Evolutionary conservation across 2,113 vertebrate species (phyloP), one percentile per base, ranked within the genome.

Genomic region (Laterallus jamaicensis): DNA sequence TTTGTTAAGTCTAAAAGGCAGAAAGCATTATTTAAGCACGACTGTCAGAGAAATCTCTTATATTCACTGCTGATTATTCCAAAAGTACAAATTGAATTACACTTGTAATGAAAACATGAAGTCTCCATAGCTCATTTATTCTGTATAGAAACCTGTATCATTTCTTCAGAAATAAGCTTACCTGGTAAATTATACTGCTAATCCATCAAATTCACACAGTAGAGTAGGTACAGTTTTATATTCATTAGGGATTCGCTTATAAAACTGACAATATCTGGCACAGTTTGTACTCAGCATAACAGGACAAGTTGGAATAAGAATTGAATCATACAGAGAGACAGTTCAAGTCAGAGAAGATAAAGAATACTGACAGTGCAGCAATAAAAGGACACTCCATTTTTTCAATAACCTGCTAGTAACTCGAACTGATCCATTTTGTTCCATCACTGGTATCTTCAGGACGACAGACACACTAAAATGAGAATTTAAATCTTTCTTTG

Each of bases 91-190:
- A 82, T 3, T 81, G 9, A 95, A 86, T 92, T 94, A 69, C 10
- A 62, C n/a, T 74, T 67, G 83, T 69, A 96, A 81, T 58, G 40
- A 94, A 95, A 96, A 90, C 47, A 87, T 32, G 31, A 81, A 88
- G 66, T 93, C 71, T 88, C 69, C 79, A 82, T 84, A 87, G 64
- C 69, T 91, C 62, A 90, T 81, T 79, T 78, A 54, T 55, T 80
- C 79, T 73, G 62, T 49, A 82, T 44, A 88, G 95, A 69, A 95
- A 80, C 54, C 24, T 49, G 67, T 64, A 81, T 89, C 0, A 13
- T 73, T 92, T 96, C 88, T 90, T 66, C 26, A 96, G 86, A 82
- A 95, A 74, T 39, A 60, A 95, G 32, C 66, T 92, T 90, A 92
- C 62, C 39, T 68, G 69, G 39, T 94, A 93, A 95, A 81, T 90